These are phyloP conservation scores for Palaemon carinicauda DNA, from an alignment of 1,140 invertebrate species.

Conservation along the genomic window DNA sequence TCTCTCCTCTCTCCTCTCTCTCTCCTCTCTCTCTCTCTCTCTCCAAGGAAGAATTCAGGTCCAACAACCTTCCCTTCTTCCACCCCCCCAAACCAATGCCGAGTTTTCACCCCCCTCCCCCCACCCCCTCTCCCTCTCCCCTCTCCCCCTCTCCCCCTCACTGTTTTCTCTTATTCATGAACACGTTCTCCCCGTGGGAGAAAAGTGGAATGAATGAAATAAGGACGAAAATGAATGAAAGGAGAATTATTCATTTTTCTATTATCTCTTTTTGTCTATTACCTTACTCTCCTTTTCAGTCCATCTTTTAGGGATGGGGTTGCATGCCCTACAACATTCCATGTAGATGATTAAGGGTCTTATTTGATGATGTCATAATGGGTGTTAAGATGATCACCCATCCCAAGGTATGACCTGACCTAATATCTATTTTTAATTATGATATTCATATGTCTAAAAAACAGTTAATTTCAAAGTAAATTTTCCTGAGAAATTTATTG, in stretches of 20 bases:
- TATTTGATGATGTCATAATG: not conserved
- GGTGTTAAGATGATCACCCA: not conserved
- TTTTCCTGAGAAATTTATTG: too few relatives aligned
- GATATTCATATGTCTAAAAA: too few relatives aligned
- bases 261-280: not conserved
- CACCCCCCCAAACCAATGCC: too few relatives aligned
- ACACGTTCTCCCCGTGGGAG: not conserved
- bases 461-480: too few relatives aligned
- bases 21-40: not conserved
- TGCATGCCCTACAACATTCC: not conserved
- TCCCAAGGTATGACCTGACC: too few relatives aligned
- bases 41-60: too few relatives aligned
- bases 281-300: not conserved
- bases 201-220: not conserved
- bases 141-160: not conserved
- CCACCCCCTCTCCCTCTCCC: not conserved
- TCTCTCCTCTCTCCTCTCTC: not conserved
- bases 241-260: not conserved
- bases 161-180: not conserved
- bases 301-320: not conserved
- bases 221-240: not conserved
- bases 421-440: too few relatives aligned
- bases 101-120: not conserved
- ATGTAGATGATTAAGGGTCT: not conserved
- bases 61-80: too few relatives aligned